Evolutionary conservation across 2,888 invertebrate species (phyloP).

Genomic region (Hydropsyche betteni): DNA sequence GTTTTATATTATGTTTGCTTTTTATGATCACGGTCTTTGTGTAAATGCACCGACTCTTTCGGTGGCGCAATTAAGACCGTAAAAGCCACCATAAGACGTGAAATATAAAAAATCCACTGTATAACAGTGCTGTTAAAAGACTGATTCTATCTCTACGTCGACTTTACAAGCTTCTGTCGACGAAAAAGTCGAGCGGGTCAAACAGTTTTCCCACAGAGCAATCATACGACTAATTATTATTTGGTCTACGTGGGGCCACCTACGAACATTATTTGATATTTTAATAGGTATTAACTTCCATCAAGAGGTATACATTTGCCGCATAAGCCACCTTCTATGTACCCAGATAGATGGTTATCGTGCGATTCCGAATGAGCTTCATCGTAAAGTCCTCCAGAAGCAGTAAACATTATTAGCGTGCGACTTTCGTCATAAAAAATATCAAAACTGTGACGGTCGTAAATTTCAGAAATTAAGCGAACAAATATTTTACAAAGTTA

Average conservation of each 20-base stretch:
- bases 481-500: neutral
- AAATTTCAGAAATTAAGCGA: constrained; percentile 15
- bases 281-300: neutral
- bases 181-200: constrained; percentile 4
- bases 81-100: constrained; percentile 2
- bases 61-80: constrained; percentile 21
- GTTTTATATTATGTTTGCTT: too few species aligned
- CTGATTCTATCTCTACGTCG: constrained; percentile 1
- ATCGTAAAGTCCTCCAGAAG: constrained; percentile 19
- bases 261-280: constrained; percentile 4
- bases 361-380: neutral
- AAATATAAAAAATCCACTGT: constrained; percentile 8
- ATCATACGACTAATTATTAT: constrained; percentile 25
- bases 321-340: constrained; percentile 10
- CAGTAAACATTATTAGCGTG: constrained; percentile 23
- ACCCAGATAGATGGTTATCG: constrained; percentile 3
- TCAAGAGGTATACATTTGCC: neutral
- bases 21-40: too few species aligned
- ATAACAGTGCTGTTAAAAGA: constrained; percentile 10
- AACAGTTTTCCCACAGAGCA: constrained; percentile 18
- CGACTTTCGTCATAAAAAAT: neutral
- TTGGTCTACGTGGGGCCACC: constrained; percentile 29
- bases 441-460: constrained; percentile 15
- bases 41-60: too few species aligned
- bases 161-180: constrained; percentile 12